These are phyloP conservation scores for Eclectus roratus DNA, from an alignment of 2,113 vertebrate species.

Conservation along the genomic window DNA sequence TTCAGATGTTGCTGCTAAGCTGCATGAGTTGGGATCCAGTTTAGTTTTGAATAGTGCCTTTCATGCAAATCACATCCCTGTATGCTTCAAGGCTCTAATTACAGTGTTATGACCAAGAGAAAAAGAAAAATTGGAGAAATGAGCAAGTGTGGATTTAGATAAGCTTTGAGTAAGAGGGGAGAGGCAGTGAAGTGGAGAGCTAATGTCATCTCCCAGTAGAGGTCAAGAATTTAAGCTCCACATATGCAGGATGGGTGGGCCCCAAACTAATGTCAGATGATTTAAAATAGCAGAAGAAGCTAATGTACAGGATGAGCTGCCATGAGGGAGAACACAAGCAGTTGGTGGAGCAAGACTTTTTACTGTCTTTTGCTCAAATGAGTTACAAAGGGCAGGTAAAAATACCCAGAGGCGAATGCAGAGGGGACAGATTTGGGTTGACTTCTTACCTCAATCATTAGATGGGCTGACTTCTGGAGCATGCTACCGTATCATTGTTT, in stretches of 20 bases:
- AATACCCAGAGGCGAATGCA: neutral
- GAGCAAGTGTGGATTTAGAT: constrained; percentile 39
- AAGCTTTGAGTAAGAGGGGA: constrained; percentile 53
- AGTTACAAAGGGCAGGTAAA: neutral
- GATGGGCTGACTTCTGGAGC: neutral
- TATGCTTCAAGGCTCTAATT: constrained; percentile 45
- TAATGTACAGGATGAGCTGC: constrained; percentile 21
- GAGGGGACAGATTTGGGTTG: neutral
- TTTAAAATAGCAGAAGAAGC: constrained; percentile 45
- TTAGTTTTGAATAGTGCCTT: neutral
- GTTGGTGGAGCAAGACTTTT: constrained; percentile 35
- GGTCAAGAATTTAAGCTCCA: constrained; percentile 57
- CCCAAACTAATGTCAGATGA: constrained; percentile 47
- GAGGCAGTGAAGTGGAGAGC: constrained; percentile 18
- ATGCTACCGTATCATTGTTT: constrained; percentile 7
- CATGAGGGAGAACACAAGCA: neutral
- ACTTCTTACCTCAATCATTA: neutral
- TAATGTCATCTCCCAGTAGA: constrained; percentile 55
- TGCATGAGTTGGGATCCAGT: neutral
- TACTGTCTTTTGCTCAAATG: neutral
- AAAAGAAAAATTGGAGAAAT: neutral
- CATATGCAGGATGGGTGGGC: constrained; percentile 40
- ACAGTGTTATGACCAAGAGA: constrained; percentile 7
- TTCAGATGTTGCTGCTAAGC: neutral
- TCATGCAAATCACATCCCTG: constrained; percentile 38